Base-by-base conservation (phyloP, 1,140 invertebrate genomes). In the Linepithema humile region DNA sequence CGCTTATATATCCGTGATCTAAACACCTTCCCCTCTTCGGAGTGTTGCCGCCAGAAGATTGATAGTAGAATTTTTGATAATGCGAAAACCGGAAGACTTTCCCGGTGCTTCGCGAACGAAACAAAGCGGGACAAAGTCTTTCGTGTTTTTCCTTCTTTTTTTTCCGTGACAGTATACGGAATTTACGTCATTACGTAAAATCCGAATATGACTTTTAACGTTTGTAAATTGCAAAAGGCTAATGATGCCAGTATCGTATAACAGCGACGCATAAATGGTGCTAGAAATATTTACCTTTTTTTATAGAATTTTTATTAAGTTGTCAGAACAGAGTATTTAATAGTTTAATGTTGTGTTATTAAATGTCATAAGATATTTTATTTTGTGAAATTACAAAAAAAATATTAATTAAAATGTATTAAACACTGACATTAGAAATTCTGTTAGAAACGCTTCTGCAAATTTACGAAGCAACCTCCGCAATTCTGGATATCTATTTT, bases 221-320 rank as follows among this genome's bases (percentile, higher is more conserved):
- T 69, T 20, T 12, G 45, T 48, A 35, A 85, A 83, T 67, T 10
- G 35, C 29, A 55, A 45, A 86, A 50, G 26, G 17, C 45, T 72
- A 85, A 55, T 32, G 50, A 12, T 74, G 72, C 67, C 35, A 74
- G 12, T 45, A 50, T 85, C 75, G 85, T 60, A 84, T 48, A 55
- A 57, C 55, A 86, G 72, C 83, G 64, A 75, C 64, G 69, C 23
- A 70, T 60, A 62, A 75, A 72, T 88, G 87, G 87, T 88, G 87
- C 87, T 88, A 85, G 29, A 84, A 74, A 80, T 88, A 87, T 80
- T 67, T 45, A 57, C 69, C 82, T 87, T 69, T 87, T 88, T 88
- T 88, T 88, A 88, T 88, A 85, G 82, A 89, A 85, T 85, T 89
- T 89, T 88, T 89, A 85, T 85, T 82, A 85, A 88, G 86, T 88